phyloP scores from a whole-genome alignment of 2,888 invertebrate genomes.

The Drosophila lutescens region DNA sequence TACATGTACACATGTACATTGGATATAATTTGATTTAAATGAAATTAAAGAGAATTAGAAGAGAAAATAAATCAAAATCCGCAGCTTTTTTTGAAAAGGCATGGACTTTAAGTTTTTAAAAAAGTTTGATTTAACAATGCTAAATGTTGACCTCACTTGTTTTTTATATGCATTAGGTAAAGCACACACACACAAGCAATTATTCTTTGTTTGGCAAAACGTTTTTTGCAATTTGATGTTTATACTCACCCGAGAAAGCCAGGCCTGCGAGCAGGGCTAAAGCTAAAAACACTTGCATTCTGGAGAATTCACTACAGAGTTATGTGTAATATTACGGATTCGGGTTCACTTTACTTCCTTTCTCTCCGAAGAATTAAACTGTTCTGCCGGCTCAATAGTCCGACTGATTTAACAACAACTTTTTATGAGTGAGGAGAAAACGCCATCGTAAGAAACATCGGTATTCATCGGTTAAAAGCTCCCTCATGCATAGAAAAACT shows the following conservation, averaged over 20 bases:
- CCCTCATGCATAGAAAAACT: background rate
- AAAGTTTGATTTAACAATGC: background rate
- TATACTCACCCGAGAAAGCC: conserved; percentile 56
- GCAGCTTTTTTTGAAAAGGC: too few relatives aligned
- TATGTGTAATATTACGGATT: conserved; percentile 4
- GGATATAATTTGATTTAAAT: background rate
- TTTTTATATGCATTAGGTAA: conserved; percentile 12
- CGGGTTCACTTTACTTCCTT: background rate
- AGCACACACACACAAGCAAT: conserved; percentile 25
- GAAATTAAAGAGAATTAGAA: background rate
- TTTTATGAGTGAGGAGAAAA: conserved; percentile 1
- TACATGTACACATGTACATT: background rate
- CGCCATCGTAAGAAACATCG: background rate
- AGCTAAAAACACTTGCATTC: conserved; percentile 56
- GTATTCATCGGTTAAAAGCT: conserved; percentile 15
- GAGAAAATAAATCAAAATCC: too few relatives aligned
- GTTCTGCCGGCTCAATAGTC: conserved; percentile 28
- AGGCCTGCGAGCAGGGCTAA: conserved; percentile 52
- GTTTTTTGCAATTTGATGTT: background rate
- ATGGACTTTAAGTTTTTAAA: background rate
- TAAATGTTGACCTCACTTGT: background rate
- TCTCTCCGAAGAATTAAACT: conserved; percentile 20
- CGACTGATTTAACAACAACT: conserved; percentile 16
- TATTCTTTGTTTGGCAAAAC: conserved; percentile 23
- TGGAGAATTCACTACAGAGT: conserved; percentile 13